These are phyloP conservation scores for Cephus rjabovi DNA, from an alignment of 2,888 invertebrate genomes.

Conservation along the genomic window DNA sequence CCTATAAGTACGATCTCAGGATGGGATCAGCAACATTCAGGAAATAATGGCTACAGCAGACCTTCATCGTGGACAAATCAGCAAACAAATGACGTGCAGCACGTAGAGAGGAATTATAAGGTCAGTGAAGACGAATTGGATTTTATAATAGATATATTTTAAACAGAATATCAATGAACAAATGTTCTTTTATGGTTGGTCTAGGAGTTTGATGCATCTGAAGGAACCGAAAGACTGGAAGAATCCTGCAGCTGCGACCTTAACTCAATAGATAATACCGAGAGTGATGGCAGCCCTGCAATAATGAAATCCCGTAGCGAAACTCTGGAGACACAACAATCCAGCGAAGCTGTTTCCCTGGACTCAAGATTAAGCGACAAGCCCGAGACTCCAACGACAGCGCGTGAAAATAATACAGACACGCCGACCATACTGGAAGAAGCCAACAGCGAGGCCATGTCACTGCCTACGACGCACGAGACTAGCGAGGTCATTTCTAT, in stretches of 20 bases:
- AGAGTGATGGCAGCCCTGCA: conserved; percentile 69
- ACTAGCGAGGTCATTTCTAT: conserved; percentile 69
- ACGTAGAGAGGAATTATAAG: conserved; percentile 58
- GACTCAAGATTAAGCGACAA: conserved; percentile 69
- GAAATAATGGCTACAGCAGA: conserved; percentile 60
- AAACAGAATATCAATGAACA: neutral
- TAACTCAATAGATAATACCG: conserved; percentile 65
- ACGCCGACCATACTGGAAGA: conserved; percentile 60
- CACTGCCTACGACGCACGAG: conserved; percentile 56
- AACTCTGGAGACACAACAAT: conserved; percentile 55
- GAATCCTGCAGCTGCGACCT: conserved; percentile 65
- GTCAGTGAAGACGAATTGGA: conserved; percentile 30
- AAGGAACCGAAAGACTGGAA: conserved; percentile 58
- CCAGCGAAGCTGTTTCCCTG: conserved; percentile 68
- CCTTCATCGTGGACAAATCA: conserved; percentile 58
- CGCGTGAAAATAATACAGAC: conserved; percentile 45
- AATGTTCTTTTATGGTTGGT: conserved; percentile 1
- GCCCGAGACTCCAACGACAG: conserved; percentile 51
- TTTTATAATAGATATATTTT: neutral
- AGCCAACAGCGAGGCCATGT: conserved; percentile 52
- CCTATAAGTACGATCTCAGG: conserved; percentile 98
- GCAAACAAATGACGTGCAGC: conserved; percentile 55
- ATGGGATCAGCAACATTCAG: conserved; percentile 79
- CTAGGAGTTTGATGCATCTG: conserved; percentile 58
- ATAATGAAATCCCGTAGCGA: conserved; percentile 64